These are phyloP conservation scores for Meloe dianella DNA, from an alignment of 2,888 invertebrate species.

Conservation along the genomic window DNA sequence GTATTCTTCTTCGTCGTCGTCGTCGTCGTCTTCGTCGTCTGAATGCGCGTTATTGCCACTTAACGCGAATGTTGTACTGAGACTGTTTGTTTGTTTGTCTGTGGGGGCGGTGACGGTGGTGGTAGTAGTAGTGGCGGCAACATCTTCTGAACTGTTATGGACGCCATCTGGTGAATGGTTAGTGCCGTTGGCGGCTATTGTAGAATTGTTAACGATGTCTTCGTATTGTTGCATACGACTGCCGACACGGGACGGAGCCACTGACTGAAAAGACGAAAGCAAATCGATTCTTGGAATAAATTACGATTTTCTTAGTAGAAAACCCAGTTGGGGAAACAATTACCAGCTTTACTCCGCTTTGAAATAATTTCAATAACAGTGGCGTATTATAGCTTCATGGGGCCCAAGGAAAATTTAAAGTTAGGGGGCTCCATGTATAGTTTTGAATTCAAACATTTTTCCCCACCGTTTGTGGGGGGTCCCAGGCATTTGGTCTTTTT, in stretches of 20 bases:
- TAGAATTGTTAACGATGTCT: constrained; percentile 57
- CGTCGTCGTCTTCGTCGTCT: constrained; percentile 50
- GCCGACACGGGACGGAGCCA: constrained; percentile 57
- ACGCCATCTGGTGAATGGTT: constrained; percentile 46
- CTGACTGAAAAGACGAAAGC: constrained; percentile 47
- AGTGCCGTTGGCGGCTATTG: constrained; percentile 35
- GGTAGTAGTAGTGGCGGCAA: constrained; percentile 58
- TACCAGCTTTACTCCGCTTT: background rate
- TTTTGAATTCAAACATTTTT: no score
- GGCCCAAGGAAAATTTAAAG: no score
- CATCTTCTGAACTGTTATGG: constrained; percentile 59
- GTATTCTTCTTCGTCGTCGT: constrained; percentile 48
- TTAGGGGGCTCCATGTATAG: no score
- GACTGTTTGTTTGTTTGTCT: constrained; percentile 45
- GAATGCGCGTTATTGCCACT: constrained; percentile 44
- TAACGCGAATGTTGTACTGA: constrained; percentile 45
- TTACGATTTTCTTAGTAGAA: background rate
- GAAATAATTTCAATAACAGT: background rate
- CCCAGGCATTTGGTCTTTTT: no score
- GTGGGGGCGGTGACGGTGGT: constrained; percentile 45
- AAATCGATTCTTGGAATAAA: background rate
- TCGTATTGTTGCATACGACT: constrained; percentile 60
- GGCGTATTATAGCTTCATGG: no score
- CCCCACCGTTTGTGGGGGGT: no score
- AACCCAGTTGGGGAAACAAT: background rate